Evolutionary conservation across 2,797 vertebrate species (phyloP).

Genomic region (Danio tinwini): DNA sequence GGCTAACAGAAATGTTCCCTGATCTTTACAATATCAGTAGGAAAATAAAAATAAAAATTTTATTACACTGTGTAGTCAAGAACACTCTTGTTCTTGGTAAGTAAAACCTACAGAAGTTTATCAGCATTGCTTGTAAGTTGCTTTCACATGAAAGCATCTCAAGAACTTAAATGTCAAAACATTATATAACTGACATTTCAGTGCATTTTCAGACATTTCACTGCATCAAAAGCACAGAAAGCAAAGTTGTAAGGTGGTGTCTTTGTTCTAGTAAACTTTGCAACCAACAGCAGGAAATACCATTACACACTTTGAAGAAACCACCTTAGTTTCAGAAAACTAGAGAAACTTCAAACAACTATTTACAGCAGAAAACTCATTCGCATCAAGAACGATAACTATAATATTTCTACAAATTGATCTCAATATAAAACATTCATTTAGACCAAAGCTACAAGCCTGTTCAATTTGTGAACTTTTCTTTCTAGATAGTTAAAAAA

Average conservation of each 20-base stretch:
- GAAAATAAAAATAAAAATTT: background rate
- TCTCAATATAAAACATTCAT: too few species aligned
- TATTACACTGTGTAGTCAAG: too few species aligned
- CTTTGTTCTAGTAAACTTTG: background rate
- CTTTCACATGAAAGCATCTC: background rate
- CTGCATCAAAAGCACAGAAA: background rate
- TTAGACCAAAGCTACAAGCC: too few species aligned
- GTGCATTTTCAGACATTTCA: background rate
- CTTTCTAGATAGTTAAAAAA: too few species aligned
- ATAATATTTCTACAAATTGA: too few species aligned
- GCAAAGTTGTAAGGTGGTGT: background rate
- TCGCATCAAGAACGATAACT: too few species aligned
- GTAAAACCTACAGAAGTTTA: background rate
- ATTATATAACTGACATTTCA: background rate
- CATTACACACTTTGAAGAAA: background rate
- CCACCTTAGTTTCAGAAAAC: background rate
- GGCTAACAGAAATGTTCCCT: background rate
- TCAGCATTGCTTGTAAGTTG: background rate
- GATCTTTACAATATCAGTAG: background rate
- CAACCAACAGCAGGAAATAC: slow-evolving; percentile 19
- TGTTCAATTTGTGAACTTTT: too few species aligned
- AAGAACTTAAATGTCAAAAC: slow-evolving; percentile 4
- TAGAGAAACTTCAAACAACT: background rate
- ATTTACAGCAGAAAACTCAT: background rate
- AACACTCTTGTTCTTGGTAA: background rate